Evolutionary conservation across 2,113 vertebrate species (phyloP), one percentile per base, ranked within the genome.

Genomic region (Lampris incognitus): DNA sequence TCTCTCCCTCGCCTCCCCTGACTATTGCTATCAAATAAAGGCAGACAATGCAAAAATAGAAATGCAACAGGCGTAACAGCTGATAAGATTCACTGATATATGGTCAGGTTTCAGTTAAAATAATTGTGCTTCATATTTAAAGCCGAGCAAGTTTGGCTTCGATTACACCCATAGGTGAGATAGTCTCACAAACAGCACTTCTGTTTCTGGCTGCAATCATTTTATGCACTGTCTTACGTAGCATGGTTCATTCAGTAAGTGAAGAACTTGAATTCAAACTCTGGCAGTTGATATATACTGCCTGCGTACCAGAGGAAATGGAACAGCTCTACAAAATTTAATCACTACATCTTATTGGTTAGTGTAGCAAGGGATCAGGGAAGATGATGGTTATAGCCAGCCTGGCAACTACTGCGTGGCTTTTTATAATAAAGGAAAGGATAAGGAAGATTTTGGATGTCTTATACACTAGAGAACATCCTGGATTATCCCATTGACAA

Each of bases 201-300:
- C 60, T 59, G 3, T 79, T 42, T 85, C 5, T 11, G 9, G 58
- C 50, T 37, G 54, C 9, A 1, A 66, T 68, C 48, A 6, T 37
- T 63, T 76, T 42, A 7, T 52, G 61, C 74, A 72, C 36, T 9
- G 42, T 68, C 49, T 44, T 51, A 46, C 71, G 70, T 46, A n/a
- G 11, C n/a, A 5, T 65, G 71, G 74, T 13, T 72, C 39, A 55
- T 64, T 13, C 82, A 24, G 66, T 54, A 72, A 41, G 52, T 67
- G 64, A 74, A 72, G 5, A 38, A 63, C 39, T 44, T 57, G 50
- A 86, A 74, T 80, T 79, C 42, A 51, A 58, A 66, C 54, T 74
- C 63, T 11, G 40, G 5, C 40, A 40, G 57, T 64, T 48, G 46
- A 41, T 51, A 39, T 66, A 67, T 66, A 67, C 24, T 24, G 10